Percentiles rank a stretch among this genome's conserved stretches.
Conservation (phyloP, 1,140 invertebrate species). For the Ditylenchus dipsaci region DNA sequence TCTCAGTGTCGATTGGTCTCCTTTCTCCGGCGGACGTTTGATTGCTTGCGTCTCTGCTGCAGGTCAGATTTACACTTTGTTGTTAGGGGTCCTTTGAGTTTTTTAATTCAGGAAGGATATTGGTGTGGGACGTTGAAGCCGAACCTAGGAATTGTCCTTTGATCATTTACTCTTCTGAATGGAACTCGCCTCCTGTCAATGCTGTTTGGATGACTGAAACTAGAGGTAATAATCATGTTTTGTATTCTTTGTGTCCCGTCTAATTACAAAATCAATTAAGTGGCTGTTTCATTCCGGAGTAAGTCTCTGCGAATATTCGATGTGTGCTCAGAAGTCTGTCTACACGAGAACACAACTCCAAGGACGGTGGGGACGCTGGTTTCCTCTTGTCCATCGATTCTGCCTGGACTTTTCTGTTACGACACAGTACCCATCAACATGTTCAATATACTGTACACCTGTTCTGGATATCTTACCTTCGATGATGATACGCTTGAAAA, state of each 20-base stretch:
- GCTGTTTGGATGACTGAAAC: not conserved
- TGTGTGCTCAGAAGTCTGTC: not conserved
- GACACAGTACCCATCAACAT: not conserved
- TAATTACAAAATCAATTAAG: not conserved
- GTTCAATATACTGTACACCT: not conserved
- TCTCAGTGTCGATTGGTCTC: slow-evolving; percentile 6
- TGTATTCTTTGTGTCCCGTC: not conserved
- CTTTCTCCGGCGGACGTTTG: not conserved
- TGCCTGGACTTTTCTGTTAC: slow-evolving; percentile 5
- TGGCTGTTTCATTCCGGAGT: slow-evolving; percentile 1
- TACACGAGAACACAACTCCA: not conserved
- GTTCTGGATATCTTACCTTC: not conserved
- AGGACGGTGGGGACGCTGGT: not conserved
- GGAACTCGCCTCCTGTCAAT: not conserved
- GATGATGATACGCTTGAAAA: not conserved
- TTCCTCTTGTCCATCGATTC: not conserved
- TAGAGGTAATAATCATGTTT: not conserved
- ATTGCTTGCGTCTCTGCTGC: slow-evolving; percentile 4
- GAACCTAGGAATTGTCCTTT: not conserved
- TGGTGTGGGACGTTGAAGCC: slow-evolving; percentile 10
- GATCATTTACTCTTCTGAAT: not conserved
- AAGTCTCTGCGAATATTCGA: not conserved
- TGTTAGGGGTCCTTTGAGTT: not conserved
- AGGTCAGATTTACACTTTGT: not conserved
- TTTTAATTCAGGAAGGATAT: not conserved